phyloP scores from a whole-genome alignment of 2,888 invertebrate species.

The Hypena proboscidalis region DNA sequence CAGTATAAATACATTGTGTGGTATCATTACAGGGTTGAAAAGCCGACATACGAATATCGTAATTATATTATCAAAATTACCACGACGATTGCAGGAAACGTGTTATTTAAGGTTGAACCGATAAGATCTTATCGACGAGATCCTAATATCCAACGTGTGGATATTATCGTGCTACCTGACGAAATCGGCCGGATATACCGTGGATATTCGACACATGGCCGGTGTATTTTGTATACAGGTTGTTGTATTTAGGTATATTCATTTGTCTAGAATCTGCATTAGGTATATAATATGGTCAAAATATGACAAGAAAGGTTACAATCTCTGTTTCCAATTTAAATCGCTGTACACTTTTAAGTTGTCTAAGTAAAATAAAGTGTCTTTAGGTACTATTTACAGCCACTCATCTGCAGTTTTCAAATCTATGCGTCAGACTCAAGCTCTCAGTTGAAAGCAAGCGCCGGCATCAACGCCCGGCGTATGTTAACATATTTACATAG shows the following conservation, averaged over 20 bases:
- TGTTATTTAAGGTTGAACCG: constrained; percentile 81
- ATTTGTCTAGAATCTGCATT: no score
- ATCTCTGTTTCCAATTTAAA: no score
- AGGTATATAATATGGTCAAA: no score
- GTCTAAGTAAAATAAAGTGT: no score
- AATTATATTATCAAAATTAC: constrained; percentile 84
- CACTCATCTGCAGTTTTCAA: no score
- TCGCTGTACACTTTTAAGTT: no score
- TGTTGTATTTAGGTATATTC: constrained; percentile 31
- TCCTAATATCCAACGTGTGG: constrained; percentile 83
- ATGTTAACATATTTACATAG: no score
- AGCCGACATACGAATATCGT: constrained; percentile 73
- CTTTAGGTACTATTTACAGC: no score
- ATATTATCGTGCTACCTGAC: constrained; percentile 80
- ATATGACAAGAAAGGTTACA: no score
- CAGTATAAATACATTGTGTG: constrained; percentile 53
- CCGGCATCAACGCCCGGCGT: no score
- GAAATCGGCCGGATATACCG: constrained; percentile 71
- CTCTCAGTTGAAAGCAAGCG: no score
- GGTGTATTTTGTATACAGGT: constrained; percentile 52
- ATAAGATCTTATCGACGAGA: constrained; percentile 79
- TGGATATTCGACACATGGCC: constrained; percentile 67
- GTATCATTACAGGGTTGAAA: constrained; percentile 69
- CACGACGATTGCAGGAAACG: constrained; percentile 83
- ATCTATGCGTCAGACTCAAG: no score